Conservation (phyloP, 2,888 invertebrate species). For the Strigamia maritima region DNA sequence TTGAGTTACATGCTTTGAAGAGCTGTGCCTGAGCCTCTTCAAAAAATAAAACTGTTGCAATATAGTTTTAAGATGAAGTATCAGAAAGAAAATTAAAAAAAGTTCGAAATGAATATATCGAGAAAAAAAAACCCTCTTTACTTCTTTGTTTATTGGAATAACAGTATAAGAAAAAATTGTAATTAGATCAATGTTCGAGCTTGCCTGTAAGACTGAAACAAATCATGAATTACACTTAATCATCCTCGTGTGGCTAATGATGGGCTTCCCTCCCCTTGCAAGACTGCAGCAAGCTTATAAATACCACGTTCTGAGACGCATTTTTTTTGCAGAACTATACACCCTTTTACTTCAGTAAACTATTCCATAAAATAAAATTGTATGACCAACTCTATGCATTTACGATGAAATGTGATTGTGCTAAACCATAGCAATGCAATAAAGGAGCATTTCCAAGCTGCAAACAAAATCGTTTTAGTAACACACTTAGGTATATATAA, state of each 20-base stretch:
- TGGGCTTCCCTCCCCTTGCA: conserved; percentile 21
- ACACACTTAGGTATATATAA: neutral
- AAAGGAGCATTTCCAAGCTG: neutral
- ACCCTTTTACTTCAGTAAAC: neutral
- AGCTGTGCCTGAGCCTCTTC: conserved; percentile 26
- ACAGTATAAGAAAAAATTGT: neutral
- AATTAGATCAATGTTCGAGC: neutral
- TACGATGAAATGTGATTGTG: neutral
- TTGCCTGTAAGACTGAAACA: conserved; percentile 10
- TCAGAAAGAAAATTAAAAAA: neutral
- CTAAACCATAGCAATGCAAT: neutral
- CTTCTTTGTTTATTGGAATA: neutral
- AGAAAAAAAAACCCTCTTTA: neutral
- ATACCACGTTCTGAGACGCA: neutral
- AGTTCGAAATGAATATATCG: neutral
- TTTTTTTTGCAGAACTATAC: neutral
- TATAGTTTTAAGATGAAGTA: conserved; percentile 6
- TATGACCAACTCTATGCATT: neutral
- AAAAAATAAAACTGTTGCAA: conserved; percentile 22
- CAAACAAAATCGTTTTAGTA: conserved; percentile 17
- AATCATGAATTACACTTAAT: conserved; percentile 35
- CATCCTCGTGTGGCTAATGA: conserved; percentile 28
- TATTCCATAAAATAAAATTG: neutral
- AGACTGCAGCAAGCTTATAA: conserved; percentile 1
- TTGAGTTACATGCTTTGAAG: conserved; percentile 32